Base-by-base conservation (phyloP, 2,797 vertebrate genomes). In the Neosalanx taihuensis region DNA sequence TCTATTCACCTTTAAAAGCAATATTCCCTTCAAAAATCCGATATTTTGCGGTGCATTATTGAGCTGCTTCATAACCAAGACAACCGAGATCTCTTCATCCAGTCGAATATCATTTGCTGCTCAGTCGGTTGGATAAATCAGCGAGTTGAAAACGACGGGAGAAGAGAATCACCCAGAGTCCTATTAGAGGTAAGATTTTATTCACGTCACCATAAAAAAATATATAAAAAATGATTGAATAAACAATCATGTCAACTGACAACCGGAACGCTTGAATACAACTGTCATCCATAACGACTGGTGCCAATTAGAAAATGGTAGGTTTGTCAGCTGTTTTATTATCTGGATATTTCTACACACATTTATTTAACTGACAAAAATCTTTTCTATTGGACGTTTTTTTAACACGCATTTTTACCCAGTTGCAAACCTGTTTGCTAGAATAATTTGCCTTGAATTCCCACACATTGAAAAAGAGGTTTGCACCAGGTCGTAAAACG, bases 401-500 rank as follows among this genome's bases (percentile, higher is more conserved):
- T 60, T 23, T 7, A 60, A 60, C 10, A 60, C 58, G 6, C 12
- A 13, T 68, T 59, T 57, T 57, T 13, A 69, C 53, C 59, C 53
- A 20, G 31, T 46, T 57, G 51, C 20, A 57, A 68, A 58, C 67
- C 51, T 57, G 67, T 68, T 68, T 51, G 29, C 49, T 53, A 10
- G 15, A 46, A 49, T 41, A 20, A 56, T 67, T 29, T 31, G 13
- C 7, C 17, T 46, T 3, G 46, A 56, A 67, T 18, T 17, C 46
- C 65, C 51, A 56, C 51, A 56, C 18, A 56, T 56, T 56, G 17
- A 56, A 56, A 56, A n/a, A n/a, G 5, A 46, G 51, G 15, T 9
- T 56, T 56, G 51, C 51, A 56, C 18, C 51, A 56, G 18, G 15
- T 56, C 4, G 6, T 56, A 17, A 17, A 17, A 56, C 51, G 51